Base-by-base conservation (phyloP, 1,140 invertebrate species). In the Zeugodacus cucurbitae region DNA sequence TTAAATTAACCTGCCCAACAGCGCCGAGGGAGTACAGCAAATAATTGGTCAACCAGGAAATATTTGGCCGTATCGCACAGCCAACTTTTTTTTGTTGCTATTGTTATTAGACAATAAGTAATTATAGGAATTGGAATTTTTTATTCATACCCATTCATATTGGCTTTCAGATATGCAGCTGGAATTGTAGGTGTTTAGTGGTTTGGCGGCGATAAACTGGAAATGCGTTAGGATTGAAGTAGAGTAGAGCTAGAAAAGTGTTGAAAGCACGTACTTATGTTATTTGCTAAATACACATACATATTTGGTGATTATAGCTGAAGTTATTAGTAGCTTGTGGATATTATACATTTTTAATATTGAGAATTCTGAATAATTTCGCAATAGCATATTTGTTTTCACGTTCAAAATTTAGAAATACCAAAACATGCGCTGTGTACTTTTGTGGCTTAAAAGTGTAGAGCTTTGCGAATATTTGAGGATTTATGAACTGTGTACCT, bases 11-110 rank as follows among this genome's bases (percentile, higher is more conserved):
- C 70, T 74, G 7, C 32, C 32, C 32, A 74, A 10, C 14, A 3
- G 37, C 70, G 70, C 20, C 20, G 34, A 41, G 70, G 70, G 32
- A 74, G 34, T 41, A 74, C 11, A 74, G 70, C 70, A 74, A 74
- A 74, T 74, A 74, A 74, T 74, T 74, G 70, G 70, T 74, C 70
- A 74, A 74, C 70, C 70, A 74, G 70, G 70, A 74, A 74, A 74
- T 74, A 41, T 74, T 74, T 74, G 70, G 20, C 34, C 34, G n/a
- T 44, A 44, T 74, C 37, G 37, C 17, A 32, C 14, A 17, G 26
- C 3, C 26, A 67, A 67, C 7, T 62, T 26, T 14, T 26, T 14
- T 22, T 26, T 59, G 58, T 62, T 62, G 58, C 10, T n/a, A 62
- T 62, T 74, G 37, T 74, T 74, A 29, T 41, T 74, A 34, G 32